Percentiles rank a stretch among this genome's conserved stretches.
Conservation (phyloP, 2,888 invertebrate species). For the Cheilosia variabilis region DNA sequence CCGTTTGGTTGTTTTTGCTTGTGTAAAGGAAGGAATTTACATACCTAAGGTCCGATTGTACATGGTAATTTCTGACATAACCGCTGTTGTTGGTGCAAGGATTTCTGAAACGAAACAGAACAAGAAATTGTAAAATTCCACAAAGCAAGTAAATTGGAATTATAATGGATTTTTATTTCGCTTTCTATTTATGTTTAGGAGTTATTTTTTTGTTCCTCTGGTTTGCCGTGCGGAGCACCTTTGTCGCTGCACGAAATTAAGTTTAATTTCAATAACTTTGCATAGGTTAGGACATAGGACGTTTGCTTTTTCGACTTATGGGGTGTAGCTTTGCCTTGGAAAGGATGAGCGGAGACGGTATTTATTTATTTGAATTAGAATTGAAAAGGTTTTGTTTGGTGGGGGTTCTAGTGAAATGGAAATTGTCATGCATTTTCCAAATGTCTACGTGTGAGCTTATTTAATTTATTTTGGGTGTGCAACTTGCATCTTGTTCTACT, state of each 20-base stretch:
- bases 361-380: no score
- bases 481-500: no score
- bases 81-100: slow-evolving; percentile 92
- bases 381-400: no score
- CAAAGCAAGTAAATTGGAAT: slow-evolving; percentile 63
- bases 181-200: slow-evolving; percentile 25
- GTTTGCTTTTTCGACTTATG: neutral
- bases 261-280: slow-evolving; percentile 43
- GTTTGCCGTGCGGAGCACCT: neutral
- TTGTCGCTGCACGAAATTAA: neutral
- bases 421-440: no score
- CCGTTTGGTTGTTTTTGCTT: slow-evolving; percentile 7
- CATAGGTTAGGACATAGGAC: slow-evolving; percentile 5
- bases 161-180: slow-evolving; percentile 55
- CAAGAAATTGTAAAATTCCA: slow-evolving; percentile 26
- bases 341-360: no score
- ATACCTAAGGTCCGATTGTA: slow-evolving; percentile 82
- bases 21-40: slow-evolving; percentile 46
- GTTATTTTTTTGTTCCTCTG: neutral
- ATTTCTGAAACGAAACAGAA: slow-evolving; percentile 87
- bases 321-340: no score
- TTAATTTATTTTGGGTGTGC: no score
- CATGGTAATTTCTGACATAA: slow-evolving; percentile 85
- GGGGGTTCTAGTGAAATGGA: no score
- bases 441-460: no score